phyloP scores from a whole-genome alignment of 2,113 vertebrate genomes.

The Fukomys damarensis region DNA sequence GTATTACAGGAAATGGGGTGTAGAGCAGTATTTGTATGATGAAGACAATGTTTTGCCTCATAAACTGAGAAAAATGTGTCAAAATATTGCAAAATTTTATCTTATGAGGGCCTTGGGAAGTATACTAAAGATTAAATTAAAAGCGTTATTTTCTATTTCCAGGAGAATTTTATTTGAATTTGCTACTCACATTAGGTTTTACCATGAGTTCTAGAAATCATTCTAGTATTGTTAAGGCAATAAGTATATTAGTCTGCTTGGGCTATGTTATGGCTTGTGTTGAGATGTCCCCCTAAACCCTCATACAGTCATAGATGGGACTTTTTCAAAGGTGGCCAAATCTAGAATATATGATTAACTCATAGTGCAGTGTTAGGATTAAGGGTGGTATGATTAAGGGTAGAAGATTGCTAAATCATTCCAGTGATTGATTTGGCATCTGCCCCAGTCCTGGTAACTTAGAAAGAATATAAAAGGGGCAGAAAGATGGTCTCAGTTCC shows the following conservation, averaged over 20 bases:
- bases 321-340: not conserved
- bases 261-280: not conserved
- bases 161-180: slow-evolving; percentile 80
- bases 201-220: slow-evolving; percentile 59
- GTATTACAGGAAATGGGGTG: slow-evolving; percentile 83
- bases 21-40: slow-evolving; percentile 73
- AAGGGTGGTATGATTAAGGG: not conserved
- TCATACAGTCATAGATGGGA: not conserved
- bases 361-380: not conserved
- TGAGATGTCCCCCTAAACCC: not conserved
- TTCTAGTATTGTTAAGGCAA: slow-evolving; percentile 43
- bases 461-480: not conserved
- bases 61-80: slow-evolving; percentile 81
- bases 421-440: not conserved
- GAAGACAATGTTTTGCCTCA: slow-evolving; percentile 81
- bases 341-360: not conserved
- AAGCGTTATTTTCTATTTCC: slow-evolving; percentile 82
- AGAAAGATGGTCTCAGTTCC: not conserved
- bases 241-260: not conserved
- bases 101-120: slow-evolving; percentile 78
- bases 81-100: slow-evolving; percentile 75
- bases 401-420: not conserved
- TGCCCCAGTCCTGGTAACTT: not conserved
- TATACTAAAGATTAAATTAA: slow-evolving; percentile 78
- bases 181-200: slow-evolving; percentile 72